phyloP scores from a whole-genome alignment of 2,113 vertebrate genomes.

The Acanthisitta chloris region DNA sequence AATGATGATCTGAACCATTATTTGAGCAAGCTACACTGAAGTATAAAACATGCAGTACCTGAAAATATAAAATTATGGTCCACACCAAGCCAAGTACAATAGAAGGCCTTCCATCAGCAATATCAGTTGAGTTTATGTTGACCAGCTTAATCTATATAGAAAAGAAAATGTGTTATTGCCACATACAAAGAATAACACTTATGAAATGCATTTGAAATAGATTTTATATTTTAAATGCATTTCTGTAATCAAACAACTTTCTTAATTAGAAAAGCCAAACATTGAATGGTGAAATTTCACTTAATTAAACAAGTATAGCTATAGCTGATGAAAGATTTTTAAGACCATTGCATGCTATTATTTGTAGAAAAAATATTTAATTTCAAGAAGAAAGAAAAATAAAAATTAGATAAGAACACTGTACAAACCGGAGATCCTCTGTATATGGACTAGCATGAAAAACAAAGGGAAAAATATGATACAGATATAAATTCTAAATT shows the following conservation, averaged over 20 bases:
- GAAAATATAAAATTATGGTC: conserved; percentile 98
- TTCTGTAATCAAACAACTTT: not conserved
- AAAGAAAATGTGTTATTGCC: conserved; percentile 17
- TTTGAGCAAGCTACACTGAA: not conserved
- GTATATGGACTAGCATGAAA: conserved; percentile 87
- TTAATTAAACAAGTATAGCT: not conserved
- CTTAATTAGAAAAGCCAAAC: not conserved
- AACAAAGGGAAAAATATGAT: conserved; percentile 61
- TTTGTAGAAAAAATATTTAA: not conserved
- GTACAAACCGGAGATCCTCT: conserved; percentile 99
- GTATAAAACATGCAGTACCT: conserved; percentile 74
- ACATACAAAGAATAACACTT: not conserved
- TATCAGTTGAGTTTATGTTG: conserved; percentile 98
- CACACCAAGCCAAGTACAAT: conserved; percentile 95
- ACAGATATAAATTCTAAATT: not conserved
- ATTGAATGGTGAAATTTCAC: not conserved
- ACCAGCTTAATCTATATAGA: conserved; percentile 91
- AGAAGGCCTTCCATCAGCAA: conserved; percentile 92
- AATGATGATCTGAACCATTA: not conserved
- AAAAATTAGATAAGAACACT: conserved; percentile 32
- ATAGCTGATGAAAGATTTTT: not conserved
- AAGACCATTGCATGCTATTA: not conserved
- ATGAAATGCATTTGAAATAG: not conserved
- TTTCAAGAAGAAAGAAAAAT: not conserved
- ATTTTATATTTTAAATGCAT: not conserved